Evolutionary conservation across 2,888 invertebrate genomes (phyloP), one percentile per base, ranked within the genome.

Genomic region (Lasioglossum malachurum): DNA sequence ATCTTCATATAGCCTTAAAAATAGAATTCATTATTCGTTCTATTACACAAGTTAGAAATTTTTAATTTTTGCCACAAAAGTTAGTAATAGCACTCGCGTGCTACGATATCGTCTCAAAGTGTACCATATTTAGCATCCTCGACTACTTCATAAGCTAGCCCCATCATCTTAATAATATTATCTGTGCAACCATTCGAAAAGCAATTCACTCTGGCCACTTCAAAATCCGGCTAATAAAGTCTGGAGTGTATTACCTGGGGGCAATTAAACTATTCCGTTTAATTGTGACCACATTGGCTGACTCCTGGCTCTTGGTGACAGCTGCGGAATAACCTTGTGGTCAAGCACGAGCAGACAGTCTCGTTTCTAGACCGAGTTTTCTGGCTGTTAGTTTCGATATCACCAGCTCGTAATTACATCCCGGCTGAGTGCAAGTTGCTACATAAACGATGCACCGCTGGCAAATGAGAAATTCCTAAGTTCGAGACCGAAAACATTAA

Each of bases 371-470:
- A 19, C 14, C 60, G 5, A 73, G 74, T 46, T 84, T 57, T 41
- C 44, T 46, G 41, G 41, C 74, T 64, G 73, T 83, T 14, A 12
- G 27, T n/a, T 14, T 53, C 16, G 27, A 14, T 60, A 49, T 75
- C 78, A 44, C 84, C 57, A 75, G 67, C 19, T 67, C 67, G 60
- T 73, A 75, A 85, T 84, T 85, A 84, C 75, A 75, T 76, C 84
- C 41, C 80, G 41, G 23, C 46, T 31, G 60, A 46, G 49, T 38
- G 27, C 53, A 73, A 14, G 8, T 4, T 35, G 49, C 60, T 75
- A 60, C 77, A 84, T 74, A 82, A 82, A 84, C 38, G 53, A n/a
- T 35, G 53, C 53, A 49, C 23, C 53, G 81, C 67, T 2, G 3
- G n/a, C 14, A 38, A 72, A 53, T 60, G 82, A 35, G 60, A 60